A percentile compares a stretch with the other conserved stretches of the same genome.
phyloP scores from a whole-genome alignment of 2,797 vertebrate species.

The Macroramphosus scolopax region DNA sequence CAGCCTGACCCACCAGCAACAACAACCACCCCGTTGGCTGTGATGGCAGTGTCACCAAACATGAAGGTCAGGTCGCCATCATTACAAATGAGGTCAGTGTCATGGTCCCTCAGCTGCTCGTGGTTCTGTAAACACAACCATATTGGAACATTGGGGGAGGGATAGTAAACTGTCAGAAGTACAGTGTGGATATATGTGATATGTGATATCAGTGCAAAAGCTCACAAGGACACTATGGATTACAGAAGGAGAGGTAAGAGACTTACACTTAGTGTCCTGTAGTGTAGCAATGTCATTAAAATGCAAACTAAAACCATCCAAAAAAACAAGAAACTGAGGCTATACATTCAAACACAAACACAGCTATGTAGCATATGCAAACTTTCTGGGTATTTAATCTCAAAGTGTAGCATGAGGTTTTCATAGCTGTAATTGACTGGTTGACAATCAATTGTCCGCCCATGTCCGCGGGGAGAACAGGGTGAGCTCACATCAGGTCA shows the following conservation, averaged over 20 bases:
- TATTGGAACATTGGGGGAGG: conserved; percentile 42
- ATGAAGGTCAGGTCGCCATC: conserved; percentile 91
- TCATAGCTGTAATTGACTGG: conserved; percentile 38
- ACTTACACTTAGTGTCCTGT: conserved; percentile 29
- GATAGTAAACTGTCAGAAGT: conserved; percentile 10
- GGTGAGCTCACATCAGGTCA: conserved; percentile 42
- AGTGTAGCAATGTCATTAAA: no score
- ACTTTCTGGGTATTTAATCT: conserved; percentile 11
- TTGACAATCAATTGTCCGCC: conserved; percentile 45
- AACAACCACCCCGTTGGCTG: conserved; percentile 85
- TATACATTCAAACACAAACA: conserved; percentile 1
- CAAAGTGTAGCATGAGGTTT: conserved; percentile 18
- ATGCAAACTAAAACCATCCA: conserved; percentile 1
- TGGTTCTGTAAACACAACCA: conserved; percentile 82
- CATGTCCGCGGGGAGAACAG: conserved; percentile 31
- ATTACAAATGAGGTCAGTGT: conserved; percentile 89
- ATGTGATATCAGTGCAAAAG: conserved; percentile 36
- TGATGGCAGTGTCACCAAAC: conserved; percentile 90
- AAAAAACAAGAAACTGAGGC: not conserved
- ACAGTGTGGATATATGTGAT: conserved; percentile 13
- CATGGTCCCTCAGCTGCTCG: conserved; percentile 88
- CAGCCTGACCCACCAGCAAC: conserved; percentile 43
- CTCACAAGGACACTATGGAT: conserved; percentile 58
- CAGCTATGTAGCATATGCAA: not conserved
- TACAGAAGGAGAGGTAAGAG: conserved; percentile 44